These are phyloP conservation scores for Montipora efflorescens DNA, from an alignment of 64 coral and sea anemone genomes.

Conservation along the genomic window DNA sequence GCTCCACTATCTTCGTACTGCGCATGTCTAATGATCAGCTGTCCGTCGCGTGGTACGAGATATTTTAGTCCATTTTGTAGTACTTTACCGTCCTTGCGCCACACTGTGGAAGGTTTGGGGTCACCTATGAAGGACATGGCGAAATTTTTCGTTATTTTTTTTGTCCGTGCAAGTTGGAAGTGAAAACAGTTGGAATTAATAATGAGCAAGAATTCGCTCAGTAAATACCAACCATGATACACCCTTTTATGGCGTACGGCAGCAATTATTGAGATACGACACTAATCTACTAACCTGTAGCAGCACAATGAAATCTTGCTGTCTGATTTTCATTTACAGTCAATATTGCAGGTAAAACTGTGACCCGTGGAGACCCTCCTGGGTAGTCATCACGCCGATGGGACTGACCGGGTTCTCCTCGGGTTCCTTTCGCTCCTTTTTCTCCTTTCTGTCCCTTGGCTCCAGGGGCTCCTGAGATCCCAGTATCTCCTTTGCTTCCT, in stretches of 20 bases:
- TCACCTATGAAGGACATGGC: not conserved
- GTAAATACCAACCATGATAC: too few relatives aligned
- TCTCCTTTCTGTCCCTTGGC: conserved; percentile 62
- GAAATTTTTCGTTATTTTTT: not conserved
- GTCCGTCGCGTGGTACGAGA: not conserved
- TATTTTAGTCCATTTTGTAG: conserved; percentile 11
- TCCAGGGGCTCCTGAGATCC: conserved; percentile 14
- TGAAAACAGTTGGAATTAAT: too few relatives aligned
- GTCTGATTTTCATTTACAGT: conserved; percentile 63
- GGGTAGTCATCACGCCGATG: not conserved
- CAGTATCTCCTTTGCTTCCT: conserved; percentile 40
- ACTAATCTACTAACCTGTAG: not conserved
- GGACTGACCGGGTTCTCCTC: not conserved
- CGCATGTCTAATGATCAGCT: conserved; percentile 29
- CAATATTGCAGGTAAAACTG: conserved; percentile 48
- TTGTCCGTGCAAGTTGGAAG: too few relatives aligned
- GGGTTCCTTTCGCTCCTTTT: conserved; percentile 5
- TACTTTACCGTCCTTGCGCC: conserved; percentile 33
- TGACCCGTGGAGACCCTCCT: not conserved
- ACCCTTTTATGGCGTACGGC: too few relatives aligned
- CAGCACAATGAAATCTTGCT: conserved; percentile 51
- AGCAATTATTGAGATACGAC: not conserved
- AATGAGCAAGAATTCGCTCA: too few relatives aligned
- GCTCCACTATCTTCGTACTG: conserved; percentile 55
- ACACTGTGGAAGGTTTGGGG: conserved; percentile 29